Conservation (phyloP, 30 jellyfish, hydroid and myxozoan genomes). For the Catostylus mosaicus region DNA sequence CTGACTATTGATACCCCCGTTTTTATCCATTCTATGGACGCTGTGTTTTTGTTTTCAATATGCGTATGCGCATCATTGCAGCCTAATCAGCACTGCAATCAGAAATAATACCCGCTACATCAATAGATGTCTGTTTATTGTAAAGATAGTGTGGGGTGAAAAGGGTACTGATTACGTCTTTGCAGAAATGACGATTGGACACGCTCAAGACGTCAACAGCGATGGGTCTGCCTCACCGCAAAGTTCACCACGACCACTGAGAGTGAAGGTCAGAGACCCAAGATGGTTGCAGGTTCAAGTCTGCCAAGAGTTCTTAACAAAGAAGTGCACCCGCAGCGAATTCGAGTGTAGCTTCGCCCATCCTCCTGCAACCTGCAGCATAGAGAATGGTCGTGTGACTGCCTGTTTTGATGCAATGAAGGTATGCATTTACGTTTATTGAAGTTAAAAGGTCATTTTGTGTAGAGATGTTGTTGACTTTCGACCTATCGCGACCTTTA, state of each 20-base stretch:
- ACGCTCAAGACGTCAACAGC: conserved; percentile 52
- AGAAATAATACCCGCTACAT: conserved; percentile 9
- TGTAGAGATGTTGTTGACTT: not conserved
- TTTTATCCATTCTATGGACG: conserved; percentile 41
- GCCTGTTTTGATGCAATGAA: conserved; percentile 79
- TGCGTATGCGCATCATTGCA: conserved; percentile 28
- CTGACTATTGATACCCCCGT: conserved; percentile 38
- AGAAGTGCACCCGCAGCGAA: conserved; percentile 48
- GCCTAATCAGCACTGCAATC: conserved; percentile 22
- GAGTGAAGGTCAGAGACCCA: conserved; percentile 62
- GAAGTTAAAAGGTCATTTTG: not conserved
- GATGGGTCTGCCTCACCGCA: conserved; percentile 64
- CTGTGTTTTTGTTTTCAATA: conserved; percentile 31
- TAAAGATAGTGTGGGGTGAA: conserved; percentile 9
- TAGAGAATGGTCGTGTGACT: conserved; percentile 61
- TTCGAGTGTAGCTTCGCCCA: conserved; percentile 56
- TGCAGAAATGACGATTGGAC: conserved; percentile 62
- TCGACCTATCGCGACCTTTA: not conserved
- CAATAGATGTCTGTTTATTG: conserved; percentile 28
- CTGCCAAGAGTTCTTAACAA: conserved; percentile 52
- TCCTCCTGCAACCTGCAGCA: conserved; percentile 61
- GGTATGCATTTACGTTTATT: conserved; percentile 12
- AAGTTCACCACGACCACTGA: conserved; percentile 57
- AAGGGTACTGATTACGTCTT: conserved; percentile 8
- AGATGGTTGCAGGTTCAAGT: conserved; percentile 73